Evolutionary conservation across 2,797 vertebrate species (phyloP).

Genomic region (Euphonia xanthogaster): DNA sequence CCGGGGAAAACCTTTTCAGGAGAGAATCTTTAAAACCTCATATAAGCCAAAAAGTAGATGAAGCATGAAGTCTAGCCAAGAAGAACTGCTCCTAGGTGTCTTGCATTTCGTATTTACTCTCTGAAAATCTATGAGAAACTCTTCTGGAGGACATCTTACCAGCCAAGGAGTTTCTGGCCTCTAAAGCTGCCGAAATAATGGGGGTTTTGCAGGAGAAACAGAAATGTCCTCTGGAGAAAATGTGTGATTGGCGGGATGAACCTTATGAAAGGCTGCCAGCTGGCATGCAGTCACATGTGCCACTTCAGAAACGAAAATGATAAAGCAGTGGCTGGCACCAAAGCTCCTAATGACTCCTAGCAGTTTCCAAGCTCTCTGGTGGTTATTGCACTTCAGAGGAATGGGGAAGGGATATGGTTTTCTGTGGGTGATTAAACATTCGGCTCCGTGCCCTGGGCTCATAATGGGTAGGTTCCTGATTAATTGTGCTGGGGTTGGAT

Average conservation of each 20-base stretch:
- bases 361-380: background rate
- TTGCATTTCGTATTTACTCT: background rate
- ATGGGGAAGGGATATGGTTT: background rate
- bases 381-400: background rate
- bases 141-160: background rate
- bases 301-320: background rate
- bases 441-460: background rate
- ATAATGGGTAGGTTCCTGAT: background rate
- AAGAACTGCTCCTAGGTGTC: background rate
- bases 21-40: background rate
- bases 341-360: background rate
- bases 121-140: background rate
- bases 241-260: background rate
- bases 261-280: background rate
- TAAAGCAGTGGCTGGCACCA: background rate
- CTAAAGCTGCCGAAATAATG: background rate
- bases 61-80: background rate
- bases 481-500: background rate
- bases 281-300: fast-evolving
- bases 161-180: background rate
- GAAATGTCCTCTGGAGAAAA: background rate
- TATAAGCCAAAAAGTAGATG: background rate
- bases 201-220: background rate
- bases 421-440: background rate
- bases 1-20: background rate